Evolutionary conservation across 2,888 invertebrate genomes (phyloP).

Genomic region (Hyppa rectilinea): DNA sequence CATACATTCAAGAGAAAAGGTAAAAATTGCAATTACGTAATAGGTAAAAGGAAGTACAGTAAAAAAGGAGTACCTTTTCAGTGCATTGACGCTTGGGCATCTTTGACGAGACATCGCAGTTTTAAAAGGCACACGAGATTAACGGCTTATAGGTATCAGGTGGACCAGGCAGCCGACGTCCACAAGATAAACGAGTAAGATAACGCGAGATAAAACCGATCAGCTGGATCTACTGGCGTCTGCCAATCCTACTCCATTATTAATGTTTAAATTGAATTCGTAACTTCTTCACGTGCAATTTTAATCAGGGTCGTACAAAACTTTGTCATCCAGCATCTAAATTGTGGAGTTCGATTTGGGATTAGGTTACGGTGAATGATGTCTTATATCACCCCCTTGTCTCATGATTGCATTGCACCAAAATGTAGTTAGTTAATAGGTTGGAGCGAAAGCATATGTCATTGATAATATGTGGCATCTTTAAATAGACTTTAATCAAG

Average conservation of each 20-base stretch:
- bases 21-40: too few species aligned
- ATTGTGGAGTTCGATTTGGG: too few species aligned
- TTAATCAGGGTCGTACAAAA: slow-evolving; percentile 11
- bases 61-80: too few species aligned
- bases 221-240: not conserved
- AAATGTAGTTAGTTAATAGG: slow-evolving; percentile 21
- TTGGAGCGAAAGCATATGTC: slow-evolving; percentile 53
- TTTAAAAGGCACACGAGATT: not conserved
- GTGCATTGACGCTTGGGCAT: not conserved
- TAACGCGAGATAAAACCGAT: too few species aligned
- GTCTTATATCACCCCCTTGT: not conserved
- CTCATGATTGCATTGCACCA: slow-evolving; percentile 19
- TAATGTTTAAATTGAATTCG: not conserved
- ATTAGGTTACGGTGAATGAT: not conserved
- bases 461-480: slow-evolving; percentile 67
- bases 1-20: not conserved
- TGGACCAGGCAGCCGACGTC: not conserved
- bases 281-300: slow-evolving; percentile 8
- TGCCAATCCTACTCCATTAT: slow-evolving; percentile 2
- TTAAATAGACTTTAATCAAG: slow-evolving; percentile 82
- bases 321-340: not conserved
- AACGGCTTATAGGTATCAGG: not conserved
- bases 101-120: not conserved
- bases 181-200: slow-evolving; percentile 1
- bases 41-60: too few species aligned